Percentiles rank a stretch among this genome's conserved stretches.
phyloP scores from a whole-genome alignment of 2,797 vertebrate genomes.

The Microctenopoma steveboyesi region DNA sequence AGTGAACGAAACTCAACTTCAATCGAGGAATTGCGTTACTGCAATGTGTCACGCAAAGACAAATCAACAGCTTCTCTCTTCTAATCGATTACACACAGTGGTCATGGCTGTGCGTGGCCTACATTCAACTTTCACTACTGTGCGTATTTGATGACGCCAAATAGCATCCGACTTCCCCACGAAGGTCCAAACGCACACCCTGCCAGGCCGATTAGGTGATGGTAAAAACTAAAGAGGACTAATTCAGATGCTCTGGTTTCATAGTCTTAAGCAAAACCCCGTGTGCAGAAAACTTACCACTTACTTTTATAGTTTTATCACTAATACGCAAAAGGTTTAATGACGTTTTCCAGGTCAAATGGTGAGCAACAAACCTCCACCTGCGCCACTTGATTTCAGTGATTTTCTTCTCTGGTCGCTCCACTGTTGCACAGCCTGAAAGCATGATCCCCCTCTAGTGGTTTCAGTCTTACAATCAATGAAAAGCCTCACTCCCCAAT shows the following conservation, averaged over 20 bases:
- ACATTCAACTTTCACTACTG: neutral
- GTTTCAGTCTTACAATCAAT: conserved; percentile 38
- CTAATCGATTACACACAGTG: neutral
- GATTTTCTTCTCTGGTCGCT: conserved; percentile 37
- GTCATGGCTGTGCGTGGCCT: neutral
- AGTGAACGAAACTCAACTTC: neutral
- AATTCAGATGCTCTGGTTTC: neutral
- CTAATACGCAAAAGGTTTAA: neutral
- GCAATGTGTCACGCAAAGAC: conserved; percentile 4
- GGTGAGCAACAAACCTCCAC: conserved; percentile 36
- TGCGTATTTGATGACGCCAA: conserved; percentile 4
- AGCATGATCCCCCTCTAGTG: conserved; percentile 71
- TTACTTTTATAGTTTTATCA: conserved; percentile 8
- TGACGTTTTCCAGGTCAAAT: conserved; percentile 13
- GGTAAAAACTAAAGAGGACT: neutral
- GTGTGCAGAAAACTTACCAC: conserved; percentile 47
- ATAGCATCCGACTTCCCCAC: neutral
- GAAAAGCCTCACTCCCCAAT: neutral
- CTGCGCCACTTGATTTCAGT: conserved; percentile 44
- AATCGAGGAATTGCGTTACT: neutral
- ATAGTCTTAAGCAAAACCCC: no score
- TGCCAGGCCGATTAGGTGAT: neutral
- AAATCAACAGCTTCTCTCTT: neutral
- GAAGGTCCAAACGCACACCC: neutral
- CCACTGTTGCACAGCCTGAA: neutral